Percentiles rank a stretch among this genome's conserved stretches.
phyloP scores from a whole-genome alignment of 2,888 invertebrate species.

The Pristionchus mayeri region DNA sequence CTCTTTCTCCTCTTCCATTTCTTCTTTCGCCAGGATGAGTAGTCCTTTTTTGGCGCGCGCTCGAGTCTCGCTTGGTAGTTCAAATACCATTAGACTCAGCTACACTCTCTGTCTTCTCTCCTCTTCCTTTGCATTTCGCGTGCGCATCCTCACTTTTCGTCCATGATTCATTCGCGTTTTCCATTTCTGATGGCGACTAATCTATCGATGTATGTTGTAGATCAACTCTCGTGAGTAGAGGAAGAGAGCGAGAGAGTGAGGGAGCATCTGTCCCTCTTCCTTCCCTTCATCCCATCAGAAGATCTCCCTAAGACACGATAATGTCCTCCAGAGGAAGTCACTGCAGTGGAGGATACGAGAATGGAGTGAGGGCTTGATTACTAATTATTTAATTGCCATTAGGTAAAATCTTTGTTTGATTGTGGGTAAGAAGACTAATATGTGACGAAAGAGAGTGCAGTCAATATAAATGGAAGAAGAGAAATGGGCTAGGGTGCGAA shows the following conservation, averaged over 20 bases:
- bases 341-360: conserved; percentile 1
- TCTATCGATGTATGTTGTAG: not conserved
- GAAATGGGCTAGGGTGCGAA: not conserved
- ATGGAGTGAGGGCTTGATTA: not conserved
- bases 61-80: not conserved
- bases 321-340: conserved; percentile 29
- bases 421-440: not conserved
- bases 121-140: not conserved
- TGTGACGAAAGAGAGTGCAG: not conserved
- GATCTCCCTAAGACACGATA: not conserved
- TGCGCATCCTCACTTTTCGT: not conserved
- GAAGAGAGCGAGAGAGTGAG: not conserved
- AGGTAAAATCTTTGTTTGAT: not conserved
- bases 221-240: not conserved
- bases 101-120: not conserved
- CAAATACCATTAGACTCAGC: conserved; percentile 9
- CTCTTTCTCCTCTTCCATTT: not conserved
- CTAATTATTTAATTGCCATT: not conserved
- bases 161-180: not conserved
- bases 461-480: not conserved
- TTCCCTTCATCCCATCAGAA: not conserved
- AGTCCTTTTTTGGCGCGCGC: conserved; percentile 19
- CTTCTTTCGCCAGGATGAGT: conserved; percentile 30
- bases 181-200: not conserved
- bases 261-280: not conserved